A percentile compares a stretch with the other conserved stretches of the same genome.
Evolutionary conservation across 1,140 invertebrate genomes (phyloP).

Genomic region (Arion vulgaris): DNA sequence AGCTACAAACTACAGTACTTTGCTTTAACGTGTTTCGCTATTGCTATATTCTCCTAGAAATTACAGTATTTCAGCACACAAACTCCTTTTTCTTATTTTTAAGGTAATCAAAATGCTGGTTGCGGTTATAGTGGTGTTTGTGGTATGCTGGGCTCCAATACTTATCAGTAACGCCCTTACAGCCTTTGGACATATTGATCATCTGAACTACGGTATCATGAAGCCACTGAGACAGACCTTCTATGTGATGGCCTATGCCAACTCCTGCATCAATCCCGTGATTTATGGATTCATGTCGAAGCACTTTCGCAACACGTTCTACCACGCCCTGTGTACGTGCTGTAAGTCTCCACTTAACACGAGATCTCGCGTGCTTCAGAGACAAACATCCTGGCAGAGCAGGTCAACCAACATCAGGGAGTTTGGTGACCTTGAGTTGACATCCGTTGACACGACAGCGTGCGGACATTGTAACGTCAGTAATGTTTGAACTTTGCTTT

Average conservation of each 20-base stretch:
- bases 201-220: conserved; percentile 73
- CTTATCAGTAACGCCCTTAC: conserved; percentile 63
- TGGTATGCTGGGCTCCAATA: conserved; percentile 75
- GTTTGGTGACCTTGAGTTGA: conserved; percentile 41
- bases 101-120: conserved; percentile 75
- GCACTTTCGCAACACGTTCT: conserved; percentile 80
- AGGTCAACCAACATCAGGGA: conserved; percentile 44
- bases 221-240: conserved; percentile 79
- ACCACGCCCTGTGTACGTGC: conserved; percentile 70
- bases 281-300: conserved; percentile 87
- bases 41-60: no score
- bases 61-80: no score
- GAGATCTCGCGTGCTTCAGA: conserved; percentile 41
- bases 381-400: conserved; percentile 48
- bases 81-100: no score
- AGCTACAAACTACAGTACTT: no score
- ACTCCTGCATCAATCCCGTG: conserved; percentile 83
- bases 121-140: conserved; percentile 73
- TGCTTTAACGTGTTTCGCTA: no score
- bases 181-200: conserved; percentile 76
- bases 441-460: conserved; percentile 20
- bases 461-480: conserved; percentile 40
- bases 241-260: conserved; percentile 75
- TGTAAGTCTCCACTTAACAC: conserved; percentile 41
- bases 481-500: neutral